Percentiles rank a stretch among this genome's conserved stretches.
phyloP scores from a whole-genome alignment of 2,888 invertebrate species.

The Mylabris sibirica region DNA sequence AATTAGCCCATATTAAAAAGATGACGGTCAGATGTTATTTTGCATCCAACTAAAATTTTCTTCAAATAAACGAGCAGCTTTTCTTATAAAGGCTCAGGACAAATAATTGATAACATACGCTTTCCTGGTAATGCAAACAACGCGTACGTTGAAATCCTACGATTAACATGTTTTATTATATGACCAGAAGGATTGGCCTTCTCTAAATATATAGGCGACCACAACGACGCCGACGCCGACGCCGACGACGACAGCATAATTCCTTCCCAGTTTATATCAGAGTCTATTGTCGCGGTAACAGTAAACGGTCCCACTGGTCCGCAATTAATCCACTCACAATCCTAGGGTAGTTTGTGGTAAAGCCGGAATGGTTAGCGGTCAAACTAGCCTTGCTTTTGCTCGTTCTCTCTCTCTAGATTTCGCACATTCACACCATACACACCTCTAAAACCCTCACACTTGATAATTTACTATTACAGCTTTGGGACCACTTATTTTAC shows the following conservation, averaged over 20 bases:
- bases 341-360: constrained; percentile 53
- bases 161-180: constrained; percentile 28
- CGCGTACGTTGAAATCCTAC: constrained; percentile 11
- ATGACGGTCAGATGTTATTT: neutral
- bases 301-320: constrained; percentile 57
- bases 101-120: neutral
- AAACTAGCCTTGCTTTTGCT: constrained; percentile 35
- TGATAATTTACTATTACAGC: constrained; percentile 42
- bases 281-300: constrained; percentile 55
- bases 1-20: neutral
- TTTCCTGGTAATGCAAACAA: constrained; percentile 24
- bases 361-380: constrained; percentile 55
- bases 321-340: constrained; percentile 58
- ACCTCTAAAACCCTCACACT: constrained; percentile 34
- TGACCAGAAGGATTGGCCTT: constrained; percentile 46
- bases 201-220: constrained; percentile 51
- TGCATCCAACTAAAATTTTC: neutral
- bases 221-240: constrained; percentile 50
- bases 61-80: no score
- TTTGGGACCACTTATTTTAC: constrained; percentile 38
- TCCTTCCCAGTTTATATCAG: constrained; percentile 56
- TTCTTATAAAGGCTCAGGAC: no score
- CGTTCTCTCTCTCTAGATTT: constrained; percentile 46
- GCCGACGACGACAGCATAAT: constrained; percentile 51
- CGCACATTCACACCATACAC: constrained; percentile 44